A percentile compares a stretch with the other conserved stretches of the same genome.
Evolutionary conservation across 2,797 vertebrate genomes (phyloP).

Genomic region (Sardinella longiceps): DNA sequence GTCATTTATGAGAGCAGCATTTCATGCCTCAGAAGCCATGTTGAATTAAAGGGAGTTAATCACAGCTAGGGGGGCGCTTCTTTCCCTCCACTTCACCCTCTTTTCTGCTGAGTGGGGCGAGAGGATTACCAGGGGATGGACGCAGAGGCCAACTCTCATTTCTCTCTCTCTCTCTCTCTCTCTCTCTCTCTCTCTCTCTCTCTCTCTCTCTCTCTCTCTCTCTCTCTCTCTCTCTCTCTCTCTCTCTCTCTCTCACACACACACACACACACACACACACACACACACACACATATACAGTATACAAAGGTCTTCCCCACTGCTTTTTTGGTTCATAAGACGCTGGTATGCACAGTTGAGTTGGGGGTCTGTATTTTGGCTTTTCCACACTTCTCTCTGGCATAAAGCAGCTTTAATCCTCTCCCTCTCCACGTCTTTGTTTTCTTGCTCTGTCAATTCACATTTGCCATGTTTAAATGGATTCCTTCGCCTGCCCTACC

Average conservation of each 20-base stretch:
- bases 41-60: slow-evolving; percentile 62
- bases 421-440: background rate
- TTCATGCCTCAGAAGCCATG: slow-evolving; percentile 63
- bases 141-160: slow-evolving; percentile 29
- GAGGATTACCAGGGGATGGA: slow-evolving; percentile 55
- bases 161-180: slow-evolving; percentile 6
- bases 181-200: slow-evolving; percentile 15
- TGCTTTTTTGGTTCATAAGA: background rate
- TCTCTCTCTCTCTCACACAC: background rate
- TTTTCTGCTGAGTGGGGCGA: slow-evolving; percentile 45
- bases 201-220: background rate
- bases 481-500: background rate
- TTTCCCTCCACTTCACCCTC: slow-evolving; percentile 46
- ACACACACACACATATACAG: background rate
- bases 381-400: slow-evolving; percentile 4
- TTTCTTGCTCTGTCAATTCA: background rate
- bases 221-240: slow-evolving; percentile 6
- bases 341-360: slow-evolving; percentile 8
- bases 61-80: slow-evolving; percentile 56
- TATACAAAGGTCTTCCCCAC: background rate
- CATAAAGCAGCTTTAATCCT: background rate
- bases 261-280: background rate
- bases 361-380: slow-evolving; percentile 5
- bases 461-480: background rate
- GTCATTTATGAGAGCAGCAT: slow-evolving; percentile 57